Evolutionary conservation across 2,113 vertebrate genomes (phyloP), one percentile per base, ranked within the genome.

Genomic region (Suricata suricatta): DNA sequence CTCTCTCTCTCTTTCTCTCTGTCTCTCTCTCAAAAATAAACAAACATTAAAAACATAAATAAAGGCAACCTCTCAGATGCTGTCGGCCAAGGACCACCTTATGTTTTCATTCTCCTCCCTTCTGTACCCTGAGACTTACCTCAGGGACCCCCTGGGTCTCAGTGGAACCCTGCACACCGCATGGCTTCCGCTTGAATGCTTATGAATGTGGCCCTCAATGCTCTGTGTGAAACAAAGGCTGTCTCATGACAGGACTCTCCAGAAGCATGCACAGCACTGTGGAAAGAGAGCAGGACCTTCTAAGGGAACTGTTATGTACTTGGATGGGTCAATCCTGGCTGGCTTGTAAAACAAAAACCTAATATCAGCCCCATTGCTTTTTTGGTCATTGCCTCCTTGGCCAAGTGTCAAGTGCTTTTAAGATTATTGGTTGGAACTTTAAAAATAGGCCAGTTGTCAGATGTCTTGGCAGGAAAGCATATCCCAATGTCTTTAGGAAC

Each of bases 361-460:
- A n/a, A 72, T 52, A 4, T 33, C 90, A 76, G 88, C 77, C 66
- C 83, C 64, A 38, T 95, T 84, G 64, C 89, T 84, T 74, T 95
- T 93, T 81, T 57, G 41, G 38, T 90, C 69, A n/a, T 84, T 33
- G 25, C 64, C 80, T 86, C 90, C 92, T 83, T 88, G 47, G 41
- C 72, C 50, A 27, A 57, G 63, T 15, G 23, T 79, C n/a, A 52
- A 92, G 81, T 44, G 85, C 71, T 92, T 95, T 84, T 81, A 16
- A 97, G 88, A 93, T 93, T 38, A 38, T 85, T 93, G 52, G 83
- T 57, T 69, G 77, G 91, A 47, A 72, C 89, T 91, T 97, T 80
- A 79, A 69, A 97, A 96, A 91, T 89, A 97, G 84, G 89, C 82
- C 93, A 52, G 71, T 97, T 95, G 97, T 96, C 95, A 96, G 88